Evolutionary conservation across 1,140 invertebrate species (phyloP).

Genomic region (Lepidurus apus): DNA sequence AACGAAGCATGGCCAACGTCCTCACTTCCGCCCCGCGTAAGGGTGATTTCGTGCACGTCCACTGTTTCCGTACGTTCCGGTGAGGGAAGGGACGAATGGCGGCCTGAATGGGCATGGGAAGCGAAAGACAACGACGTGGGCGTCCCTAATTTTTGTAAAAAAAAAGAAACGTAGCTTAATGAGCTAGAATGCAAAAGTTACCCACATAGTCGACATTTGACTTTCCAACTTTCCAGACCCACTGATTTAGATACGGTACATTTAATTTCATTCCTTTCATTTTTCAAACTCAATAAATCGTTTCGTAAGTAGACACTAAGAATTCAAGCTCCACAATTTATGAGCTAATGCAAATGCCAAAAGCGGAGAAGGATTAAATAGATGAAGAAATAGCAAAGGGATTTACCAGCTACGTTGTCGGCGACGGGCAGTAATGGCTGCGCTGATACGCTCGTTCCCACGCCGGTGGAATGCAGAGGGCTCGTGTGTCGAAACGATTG

Average conservation of each 20-base stretch:
- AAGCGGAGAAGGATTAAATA: no score
- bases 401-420: constrained; percentile 30
- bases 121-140: constrained; percentile 21
- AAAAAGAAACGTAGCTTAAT: neutral
- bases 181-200: no score
- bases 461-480: constrained; percentile 31
- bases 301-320: no score
- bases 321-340: no score
- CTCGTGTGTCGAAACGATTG: constrained; percentile 36
- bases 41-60: constrained; percentile 30
- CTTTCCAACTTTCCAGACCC: no score
- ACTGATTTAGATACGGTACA: neutral
- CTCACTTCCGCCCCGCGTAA: constrained; percentile 14
- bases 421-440: constrained; percentile 34
- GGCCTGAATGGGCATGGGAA: constrained; percentile 10
- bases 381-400: no score
- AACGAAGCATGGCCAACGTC: constrained; percentile 20
- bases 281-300: neutral
- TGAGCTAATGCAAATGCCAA: no score
- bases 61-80: constrained; percentile 33
- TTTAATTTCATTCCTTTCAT: neutral
- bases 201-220: no score
- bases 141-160: neutral
- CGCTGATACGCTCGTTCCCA: constrained; percentile 32
- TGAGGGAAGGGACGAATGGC: constrained; percentile 16